Conservation (phyloP, 1,140 invertebrate genomes). For the Aphis gossypii region DNA sequence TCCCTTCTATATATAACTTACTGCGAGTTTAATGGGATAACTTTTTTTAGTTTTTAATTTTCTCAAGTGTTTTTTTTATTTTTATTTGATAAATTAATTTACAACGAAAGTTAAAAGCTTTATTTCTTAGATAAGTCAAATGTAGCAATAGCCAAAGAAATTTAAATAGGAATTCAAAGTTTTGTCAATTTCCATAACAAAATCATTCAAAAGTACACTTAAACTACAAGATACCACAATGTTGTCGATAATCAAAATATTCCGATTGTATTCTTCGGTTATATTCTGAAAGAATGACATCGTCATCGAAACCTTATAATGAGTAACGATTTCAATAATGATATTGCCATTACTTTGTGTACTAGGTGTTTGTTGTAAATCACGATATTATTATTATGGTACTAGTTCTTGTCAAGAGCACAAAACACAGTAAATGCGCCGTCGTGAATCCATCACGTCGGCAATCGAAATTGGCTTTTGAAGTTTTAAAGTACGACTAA, state of each 20-base stretch:
- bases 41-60: slow-evolving; percentile 19
- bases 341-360: background rate
- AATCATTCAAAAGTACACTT: background rate
- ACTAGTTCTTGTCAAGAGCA: background rate
- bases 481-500: background rate
- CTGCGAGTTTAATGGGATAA: background rate
- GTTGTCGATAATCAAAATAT: background rate
- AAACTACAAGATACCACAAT: background rate
- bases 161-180: background rate
- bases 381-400: background rate
- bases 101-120: background rate
- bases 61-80: background rate
- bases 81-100: background rate
- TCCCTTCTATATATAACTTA: background rate
- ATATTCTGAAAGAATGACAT: background rate
- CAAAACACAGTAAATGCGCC: background rate
- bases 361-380: background rate
- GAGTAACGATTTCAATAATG: background rate
- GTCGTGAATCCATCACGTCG: background rate
- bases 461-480: background rate
- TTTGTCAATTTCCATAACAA: background rate
- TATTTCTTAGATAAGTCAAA: background rate
- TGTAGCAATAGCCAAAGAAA: background rate
- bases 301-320: background rate
- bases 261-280: background rate